Conservation (phyloP, 92 coral and sea anemone species). For the Phenganax stokvisi region DNA sequence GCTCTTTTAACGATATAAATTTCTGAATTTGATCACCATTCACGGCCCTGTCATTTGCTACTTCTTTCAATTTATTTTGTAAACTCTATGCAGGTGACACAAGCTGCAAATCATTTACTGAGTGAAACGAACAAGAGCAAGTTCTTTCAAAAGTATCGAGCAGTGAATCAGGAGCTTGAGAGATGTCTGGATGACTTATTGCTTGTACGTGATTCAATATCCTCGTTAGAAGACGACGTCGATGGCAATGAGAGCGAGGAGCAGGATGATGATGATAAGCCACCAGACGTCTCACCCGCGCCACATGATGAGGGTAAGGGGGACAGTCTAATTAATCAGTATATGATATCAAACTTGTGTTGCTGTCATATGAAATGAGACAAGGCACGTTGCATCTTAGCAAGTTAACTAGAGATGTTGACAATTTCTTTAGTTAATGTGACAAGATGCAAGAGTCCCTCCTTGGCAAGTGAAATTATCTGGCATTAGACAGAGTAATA, state of each 20-base stretch:
- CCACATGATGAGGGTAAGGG: background rate
- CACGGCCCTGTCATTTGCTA: background rate
- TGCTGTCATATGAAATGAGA: no score
- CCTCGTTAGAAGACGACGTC: conserved; percentile 62
- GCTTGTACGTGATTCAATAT: conserved; percentile 68
- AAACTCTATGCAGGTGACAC: conserved; percentile 50
- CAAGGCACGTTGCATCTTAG: no score
- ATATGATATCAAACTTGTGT: no score
- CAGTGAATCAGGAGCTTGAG: conserved; percentile 88
- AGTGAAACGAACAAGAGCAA: conserved; percentile 66
- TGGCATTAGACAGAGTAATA: no score
- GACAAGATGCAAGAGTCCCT: no score
- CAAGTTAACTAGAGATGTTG: no score
- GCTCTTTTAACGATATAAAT: background rate
- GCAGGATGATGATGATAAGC: conserved; percentile 16
- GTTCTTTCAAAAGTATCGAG: conserved; percentile 78
- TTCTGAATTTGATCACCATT: background rate
- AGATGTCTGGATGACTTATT: conserved; percentile 85
- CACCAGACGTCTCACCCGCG: conserved; percentile 1
- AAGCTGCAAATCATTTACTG: conserved; percentile 66
- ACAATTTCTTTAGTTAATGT: no score
- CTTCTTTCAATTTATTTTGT: background rate
- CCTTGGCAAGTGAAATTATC: no score
- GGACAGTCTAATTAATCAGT: background rate
- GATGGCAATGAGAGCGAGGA: background rate